Evolutionary conservation across 2,797 vertebrate species (phyloP), one percentile per base, ranked within the genome.

Genomic region (Forpus xanthops): DNA sequence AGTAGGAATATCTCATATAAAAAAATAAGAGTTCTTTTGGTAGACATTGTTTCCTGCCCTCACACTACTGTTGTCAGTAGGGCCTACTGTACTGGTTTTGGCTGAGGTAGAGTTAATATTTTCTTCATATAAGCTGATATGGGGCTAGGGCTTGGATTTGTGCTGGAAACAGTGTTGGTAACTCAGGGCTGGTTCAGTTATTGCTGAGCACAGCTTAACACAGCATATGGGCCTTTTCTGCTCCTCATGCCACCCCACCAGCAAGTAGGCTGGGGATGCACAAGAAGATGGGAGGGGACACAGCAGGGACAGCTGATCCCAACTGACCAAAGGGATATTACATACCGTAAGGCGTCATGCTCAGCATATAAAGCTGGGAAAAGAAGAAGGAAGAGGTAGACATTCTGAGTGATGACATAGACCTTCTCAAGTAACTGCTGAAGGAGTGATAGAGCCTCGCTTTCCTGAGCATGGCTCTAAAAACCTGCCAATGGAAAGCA

Each of bases 361-460:
- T 72, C 25, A 55, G 44, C 2, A 3, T 21, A 17, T 18, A 72
- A 83, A 72, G 18, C 37, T 52, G 18, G 11, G 4, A 10, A 9
- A 70, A 64, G 31, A 42, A 68, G 1, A 3, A 66, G 13, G 18
- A 61, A 44, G 9, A 5, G 7, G 2, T 24, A 8, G 9, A 45
- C 0, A 0, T 61, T 80, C 4, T 0, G 23, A 45, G 9, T 21
- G 10, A 68, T 21, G 9, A 16, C 3, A 0, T 47, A 83, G 53
- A 30, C 42, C 50, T 56, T 45, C 24, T 61, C 23, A 85, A 47
- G 41, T 37, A 16, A 62, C 11, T 0, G 0, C 20, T 45, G 33
- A 50, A 0, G 1, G 0, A 0, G 23, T 66, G 37, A 66, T 19
- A 18, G 10, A 33, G 12, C 31, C 20, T 28, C 39, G 41, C 8